A percentile compares a stretch with the other conserved stretches of the same genome.
Evolutionary conservation across 2,797 vertebrate genomes (phyloP).

Genomic region (Dallia pectoralis): DNA sequence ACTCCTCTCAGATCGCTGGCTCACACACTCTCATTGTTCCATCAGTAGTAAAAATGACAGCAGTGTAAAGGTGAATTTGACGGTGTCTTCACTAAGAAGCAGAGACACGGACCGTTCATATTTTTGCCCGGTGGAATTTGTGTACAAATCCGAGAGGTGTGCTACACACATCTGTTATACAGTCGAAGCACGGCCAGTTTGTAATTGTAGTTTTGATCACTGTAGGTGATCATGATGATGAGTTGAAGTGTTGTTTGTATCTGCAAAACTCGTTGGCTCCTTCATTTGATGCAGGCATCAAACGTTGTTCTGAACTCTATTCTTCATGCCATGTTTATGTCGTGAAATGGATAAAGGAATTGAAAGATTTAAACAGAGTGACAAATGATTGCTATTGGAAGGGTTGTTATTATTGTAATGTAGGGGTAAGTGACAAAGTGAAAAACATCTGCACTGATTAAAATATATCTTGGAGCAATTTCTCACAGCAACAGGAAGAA

Average conservation of each 20-base stretch:
- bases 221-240: conserved; percentile 3
- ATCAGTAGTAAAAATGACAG: conserved; percentile 2
- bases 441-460: neutral
- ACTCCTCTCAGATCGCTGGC: conserved; percentile 3
- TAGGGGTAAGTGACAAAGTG: neutral
- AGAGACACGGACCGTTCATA: neutral
- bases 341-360: neutral
- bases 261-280: neutral
- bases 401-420: neutral
- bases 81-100: neutral
- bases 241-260: neutral
- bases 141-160: neutral
- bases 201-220: neutral
- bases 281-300: neutral
- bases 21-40: conserved; percentile 5
- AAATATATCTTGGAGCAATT: neutral
- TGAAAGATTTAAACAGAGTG: neutral
- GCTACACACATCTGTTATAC: neutral
- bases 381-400: neutral
- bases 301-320: neutral
- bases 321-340: neutral
- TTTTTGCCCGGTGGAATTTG: neutral
- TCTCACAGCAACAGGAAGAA: neutral
- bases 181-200: no score
- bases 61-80: neutral